Base-by-base conservation (phyloP, 2,888 invertebrate genomes). In the Cerceris rybyensis region DNA sequence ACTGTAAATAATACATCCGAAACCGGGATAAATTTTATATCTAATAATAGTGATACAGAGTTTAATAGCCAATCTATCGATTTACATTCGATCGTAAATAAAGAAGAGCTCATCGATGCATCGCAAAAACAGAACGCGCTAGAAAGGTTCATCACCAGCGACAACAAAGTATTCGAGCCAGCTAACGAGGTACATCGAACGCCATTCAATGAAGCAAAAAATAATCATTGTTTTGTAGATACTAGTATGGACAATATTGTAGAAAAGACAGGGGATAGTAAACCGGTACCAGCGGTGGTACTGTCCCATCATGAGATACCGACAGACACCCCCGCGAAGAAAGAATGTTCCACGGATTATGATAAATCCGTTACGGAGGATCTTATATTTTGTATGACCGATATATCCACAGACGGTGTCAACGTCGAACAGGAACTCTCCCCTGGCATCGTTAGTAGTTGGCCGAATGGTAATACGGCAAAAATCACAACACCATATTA, bases 371-470 rank as follows among this genome's bases (percentile, higher is more conserved):
- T 80, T 50, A 74, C 80, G 39, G 88, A 88, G 55, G 88, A 89
- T 69, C 80, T 89, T 11, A 87, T 88, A 59, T 88, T 87, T 63
- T 86, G 82, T 66, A 87, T 88, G 73, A 85, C 86, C 9, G 89
- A 88, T 46, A 87, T 86, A 43, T 86, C 83, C 13, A 81, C 80
- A 2, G 75, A 85, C 50, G 78, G 75, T 14, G 68, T 67, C 1
- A 66, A 67, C 13, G 11, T 78, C 6, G 70, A 82, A 43, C 80
- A 79, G 7, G 78, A 81, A n/a, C n/a, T 78, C 16, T 77, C 81
- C 0, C 70, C 77, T 49, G 50, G 70, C 4, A 65, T 74, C 13
- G 42, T 73, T 43, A 75, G 43, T 11, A 65, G 42, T 28, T 80
- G 78, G 59, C 55, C 78, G 16, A 77, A 68, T 50, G 74, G 28